Evolutionary conservation across 37 sponge, comb jelly and placozoan genomes (phyloP).

Genomic region (Mnemiopsis leidyi): DNA sequence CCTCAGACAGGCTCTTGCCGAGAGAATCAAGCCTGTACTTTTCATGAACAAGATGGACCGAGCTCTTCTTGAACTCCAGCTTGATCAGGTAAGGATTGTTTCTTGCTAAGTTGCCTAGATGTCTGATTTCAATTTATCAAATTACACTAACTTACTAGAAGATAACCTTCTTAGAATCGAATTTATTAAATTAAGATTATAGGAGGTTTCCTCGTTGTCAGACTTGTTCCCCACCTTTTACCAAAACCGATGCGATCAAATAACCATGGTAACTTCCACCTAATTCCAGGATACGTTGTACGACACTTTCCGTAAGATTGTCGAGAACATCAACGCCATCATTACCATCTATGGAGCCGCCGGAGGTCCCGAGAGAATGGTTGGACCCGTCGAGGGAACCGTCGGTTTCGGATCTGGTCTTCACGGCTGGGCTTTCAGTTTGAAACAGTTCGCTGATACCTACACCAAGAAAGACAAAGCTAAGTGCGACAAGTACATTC

Average conservation of each 20-base stretch:
- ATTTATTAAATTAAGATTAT: too few species aligned
- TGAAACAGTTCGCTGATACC: slow-evolving; percentile 97
- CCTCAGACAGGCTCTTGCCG: slow-evolving; percentile 95
- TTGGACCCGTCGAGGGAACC: slow-evolving; percentile 75
- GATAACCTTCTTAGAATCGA: too few species aligned
- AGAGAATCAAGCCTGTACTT: slow-evolving; percentile 94
- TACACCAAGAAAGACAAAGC: slow-evolving; percentile 94
- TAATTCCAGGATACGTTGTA: slow-evolving; percentile 59
- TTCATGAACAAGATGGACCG: slow-evolving; percentile 99
- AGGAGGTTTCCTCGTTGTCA: too few species aligned
- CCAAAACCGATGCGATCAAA: too few species aligned
- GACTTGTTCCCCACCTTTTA: too few species aligned
- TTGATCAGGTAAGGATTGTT: slow-evolving; percentile 81
- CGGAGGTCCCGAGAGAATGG: slow-evolving; percentile 85
- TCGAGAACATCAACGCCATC: slow-evolving; percentile 96
- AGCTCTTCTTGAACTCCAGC: slow-evolving; percentile 95
- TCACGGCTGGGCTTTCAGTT: slow-evolving; percentile 98
- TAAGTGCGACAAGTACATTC: slow-evolving; percentile 88
- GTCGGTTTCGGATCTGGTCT: slow-evolving; percentile 99
- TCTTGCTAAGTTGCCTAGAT: too few species aligned
- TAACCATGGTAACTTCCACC: too few species aligned
- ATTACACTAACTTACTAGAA: too few species aligned
- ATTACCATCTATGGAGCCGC: slow-evolving; percentile 93
- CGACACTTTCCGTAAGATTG: slow-evolving; percentile 95
- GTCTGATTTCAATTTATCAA: too few species aligned